phyloP scores from a whole-genome alignment of 2,797 vertebrate species.

The Myotis planiceps region DNA sequence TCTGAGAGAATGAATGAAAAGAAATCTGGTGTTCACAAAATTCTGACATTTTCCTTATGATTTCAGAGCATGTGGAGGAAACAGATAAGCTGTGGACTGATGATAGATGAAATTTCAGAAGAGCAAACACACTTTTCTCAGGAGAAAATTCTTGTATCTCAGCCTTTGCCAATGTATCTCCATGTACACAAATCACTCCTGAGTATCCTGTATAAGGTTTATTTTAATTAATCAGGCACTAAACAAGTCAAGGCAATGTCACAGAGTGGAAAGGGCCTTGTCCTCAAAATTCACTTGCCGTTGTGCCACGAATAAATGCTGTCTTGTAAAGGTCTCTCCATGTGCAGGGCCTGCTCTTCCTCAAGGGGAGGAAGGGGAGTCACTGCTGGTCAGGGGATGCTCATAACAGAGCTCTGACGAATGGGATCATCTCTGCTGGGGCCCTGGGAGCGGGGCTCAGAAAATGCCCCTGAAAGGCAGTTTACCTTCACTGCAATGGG shows the following conservation, averaged over 20 bases:
- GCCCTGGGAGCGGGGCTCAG: neutral
- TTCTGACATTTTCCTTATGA: neutral
- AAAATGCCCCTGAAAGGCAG: neutral
- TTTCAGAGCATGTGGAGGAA: neutral
- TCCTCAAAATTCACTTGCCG: accelerated
- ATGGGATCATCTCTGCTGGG: neutral
- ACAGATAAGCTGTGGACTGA: neutral
- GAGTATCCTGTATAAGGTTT: accelerated
- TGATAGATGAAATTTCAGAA: accelerated
- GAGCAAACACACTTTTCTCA: accelerated
- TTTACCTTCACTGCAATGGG: neutral
- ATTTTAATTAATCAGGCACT: neutral
- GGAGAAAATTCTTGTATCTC: accelerated
- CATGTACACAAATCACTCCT: accelerated
- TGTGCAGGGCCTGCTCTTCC: accelerated
- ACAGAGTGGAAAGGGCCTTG: accelerated
- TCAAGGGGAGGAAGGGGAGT: accelerated
- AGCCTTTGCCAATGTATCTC: too few species aligned
- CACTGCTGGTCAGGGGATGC: neutral
- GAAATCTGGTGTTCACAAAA: neutral
- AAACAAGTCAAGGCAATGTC: accelerated
- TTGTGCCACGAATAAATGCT: accelerated
- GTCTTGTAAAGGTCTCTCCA: neutral
- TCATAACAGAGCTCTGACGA: neutral
- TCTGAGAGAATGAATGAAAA: neutral